These are phyloP conservation scores for Ctenosaura bakeri DNA, from an alignment of 2,797 vertebrate genomes.

Conservation along the genomic window DNA sequence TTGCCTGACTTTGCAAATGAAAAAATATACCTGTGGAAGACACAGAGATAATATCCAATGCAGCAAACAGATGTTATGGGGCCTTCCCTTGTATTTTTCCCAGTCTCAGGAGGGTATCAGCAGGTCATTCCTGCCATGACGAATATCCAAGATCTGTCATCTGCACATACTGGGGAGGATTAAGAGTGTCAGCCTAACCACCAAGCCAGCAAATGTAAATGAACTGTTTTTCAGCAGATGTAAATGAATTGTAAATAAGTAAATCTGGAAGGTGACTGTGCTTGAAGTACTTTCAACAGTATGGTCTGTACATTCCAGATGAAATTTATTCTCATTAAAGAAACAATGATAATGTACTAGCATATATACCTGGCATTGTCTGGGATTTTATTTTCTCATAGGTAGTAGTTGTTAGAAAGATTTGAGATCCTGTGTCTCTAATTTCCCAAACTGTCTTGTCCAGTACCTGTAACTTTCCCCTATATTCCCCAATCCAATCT, in stretches of 20 bases:
- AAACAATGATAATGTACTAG: neutral
- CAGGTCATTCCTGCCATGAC: neutral
- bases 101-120: neutral
- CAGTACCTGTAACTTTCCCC: too few relatives aligned
- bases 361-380: too few relatives aligned
- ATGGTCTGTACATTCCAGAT: constrained; percentile 16
- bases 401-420: too few relatives aligned
- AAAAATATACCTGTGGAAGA: too few relatives aligned
- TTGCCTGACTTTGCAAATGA: neutral
- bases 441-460: too few relatives aligned
- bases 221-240: neutral
- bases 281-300: constrained; percentile 18
- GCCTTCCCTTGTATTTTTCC: neutral
- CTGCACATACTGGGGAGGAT: neutral
- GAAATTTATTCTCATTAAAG: neutral
- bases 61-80: neutral
- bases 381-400: too few relatives aligned
- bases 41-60: neutral
- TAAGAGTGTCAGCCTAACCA: neutral
- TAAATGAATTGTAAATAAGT: constrained; percentile 31
- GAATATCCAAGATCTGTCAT: neutral
- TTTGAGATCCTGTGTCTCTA: too few relatives aligned
- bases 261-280: neutral
- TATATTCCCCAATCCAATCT: too few relatives aligned
- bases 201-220: neutral